Evolutionary conservation across 2,113 vertebrate genomes (phyloP), one percentile per base, ranked within the genome.

Genomic region (Oncorhynchus nerka): DNA sequence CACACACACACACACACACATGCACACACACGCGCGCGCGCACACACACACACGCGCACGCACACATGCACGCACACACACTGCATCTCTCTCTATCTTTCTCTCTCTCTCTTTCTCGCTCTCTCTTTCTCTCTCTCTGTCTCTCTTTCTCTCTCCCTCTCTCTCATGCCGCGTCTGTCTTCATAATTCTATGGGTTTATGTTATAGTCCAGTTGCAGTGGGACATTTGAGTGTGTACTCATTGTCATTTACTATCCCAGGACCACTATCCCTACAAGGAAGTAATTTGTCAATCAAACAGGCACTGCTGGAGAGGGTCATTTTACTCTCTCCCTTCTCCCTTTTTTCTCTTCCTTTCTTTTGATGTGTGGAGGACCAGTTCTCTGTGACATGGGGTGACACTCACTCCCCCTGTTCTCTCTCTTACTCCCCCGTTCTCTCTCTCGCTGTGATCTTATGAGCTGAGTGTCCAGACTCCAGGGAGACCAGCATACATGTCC

Each of bases 261-360:
- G 19, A 68, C 66, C 76, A 84, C 80, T 83, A 73, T 86, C 84
- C 78, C 61, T 59, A 80, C 77, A 78, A 71, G 71, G 20, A 34
- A 66, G 69, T 81, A 80, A 84, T 84, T 85, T 89, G 87, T 82
- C 81, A 76, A 82, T 91, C 85, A 89, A 82, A 85, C 87, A 51
- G 83, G 82, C 71, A 34, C 39, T 73, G 30, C 61, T 15, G 59
- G 32, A 62, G 71, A 16, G 30, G 64, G 62, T 20, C 9, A 68
- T n/a, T 75, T 32, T 28, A 22, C 70, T 55, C 69, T 8, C 32
- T 55, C 24, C 34, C 68, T 39, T 20, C 28, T 15, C 28, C 65
- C n/a, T 51, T 32, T 16, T 13, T 45, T 22, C 30, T 28, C 61
- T 76, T 75, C 70, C 67, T 51, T 51, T 68, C 66, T 39, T 67